Conservation (phyloP, 2,797 vertebrate species). For the Pipistrellus nathusii region DNA sequence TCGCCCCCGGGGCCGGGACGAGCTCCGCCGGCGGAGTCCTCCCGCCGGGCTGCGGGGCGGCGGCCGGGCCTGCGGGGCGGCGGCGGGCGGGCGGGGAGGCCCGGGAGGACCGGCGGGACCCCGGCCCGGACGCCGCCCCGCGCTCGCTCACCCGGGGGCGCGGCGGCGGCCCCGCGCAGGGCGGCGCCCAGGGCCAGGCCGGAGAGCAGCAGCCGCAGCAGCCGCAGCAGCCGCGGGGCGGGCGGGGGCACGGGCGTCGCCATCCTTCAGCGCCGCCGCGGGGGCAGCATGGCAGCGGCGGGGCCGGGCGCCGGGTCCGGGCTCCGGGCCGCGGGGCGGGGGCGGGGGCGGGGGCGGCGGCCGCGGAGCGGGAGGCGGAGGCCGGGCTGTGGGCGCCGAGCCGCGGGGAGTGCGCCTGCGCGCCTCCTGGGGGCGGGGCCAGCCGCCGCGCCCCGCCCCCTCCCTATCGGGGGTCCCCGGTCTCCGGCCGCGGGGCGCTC, state of each 20-base stretch:
- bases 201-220: constrained; percentile 76
- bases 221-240: constrained; percentile 69
- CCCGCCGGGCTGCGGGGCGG: neutral
- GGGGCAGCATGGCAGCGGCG: constrained; percentile 77
- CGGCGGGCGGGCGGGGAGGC: too few relatives aligned
- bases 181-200: constrained; percentile 69
- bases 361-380: neutral
- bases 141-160: constrained; percentile 76
- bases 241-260: constrained; percentile 70
- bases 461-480: neutral
- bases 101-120: neutral
- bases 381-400: too few relatives aligned
- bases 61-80: neutral
- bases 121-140: neutral
- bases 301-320: constrained; percentile 24
- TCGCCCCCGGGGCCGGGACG: neutral
- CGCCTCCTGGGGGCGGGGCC: too few relatives aligned
- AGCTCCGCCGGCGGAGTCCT: neutral
- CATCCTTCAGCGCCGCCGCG: constrained; percentile 74
- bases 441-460: too few relatives aligned
- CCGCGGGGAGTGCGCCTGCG: too few relatives aligned
- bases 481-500: neutral
- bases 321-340: neutral
- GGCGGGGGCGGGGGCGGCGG: neutral
- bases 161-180: constrained; percentile 64